Conservation (phyloP, 1,140 invertebrate genomes). For the Zaprionus africanus region DNA sequence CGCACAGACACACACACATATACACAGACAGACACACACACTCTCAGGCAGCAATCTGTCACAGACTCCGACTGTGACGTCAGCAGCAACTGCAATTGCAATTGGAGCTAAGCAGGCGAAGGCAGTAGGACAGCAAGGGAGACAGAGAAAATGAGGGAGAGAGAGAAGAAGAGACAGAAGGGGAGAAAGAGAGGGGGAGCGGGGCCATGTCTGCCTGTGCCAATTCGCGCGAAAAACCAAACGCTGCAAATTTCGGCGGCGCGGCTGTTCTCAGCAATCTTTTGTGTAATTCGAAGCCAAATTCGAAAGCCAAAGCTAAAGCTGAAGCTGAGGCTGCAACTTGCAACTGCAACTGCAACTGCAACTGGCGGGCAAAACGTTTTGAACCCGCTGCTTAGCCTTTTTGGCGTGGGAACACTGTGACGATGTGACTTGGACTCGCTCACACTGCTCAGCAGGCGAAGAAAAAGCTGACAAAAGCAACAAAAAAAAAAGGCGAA, state of each 20-base stretch:
- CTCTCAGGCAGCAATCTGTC: slow-evolving; percentile 27
- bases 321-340: background rate
- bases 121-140: too few relatives aligned
- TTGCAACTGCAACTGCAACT: background rate
- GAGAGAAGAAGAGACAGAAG: background rate
- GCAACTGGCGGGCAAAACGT: slow-evolving; percentile 64
- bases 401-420: slow-evolving; percentile 74
- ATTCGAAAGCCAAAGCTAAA: slow-evolving; percentile 21
- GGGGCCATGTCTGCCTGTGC: slow-evolving; percentile 6
- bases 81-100: slow-evolving; percentile 37
- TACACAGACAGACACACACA: background rate
- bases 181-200: background rate
- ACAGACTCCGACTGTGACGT: slow-evolving; percentile 55
- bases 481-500: background rate
- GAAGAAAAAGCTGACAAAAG: background rate
- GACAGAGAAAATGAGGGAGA: background rate
- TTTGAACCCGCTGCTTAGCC: slow-evolving; percentile 72
- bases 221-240: slow-evolving; percentile 57
- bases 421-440: slow-evolving; percentile 9
- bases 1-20: background rate
- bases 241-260: slow-evolving; percentile 68
- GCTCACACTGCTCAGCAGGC: slow-evolving; percentile 41
- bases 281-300: slow-evolving; percentile 77
- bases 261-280: slow-evolving; percentile 72
- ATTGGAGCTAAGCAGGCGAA: background rate